phyloP scores from a whole-genome alignment of 2,888 invertebrate species.

The Notocelia uddmanniana region DNA sequence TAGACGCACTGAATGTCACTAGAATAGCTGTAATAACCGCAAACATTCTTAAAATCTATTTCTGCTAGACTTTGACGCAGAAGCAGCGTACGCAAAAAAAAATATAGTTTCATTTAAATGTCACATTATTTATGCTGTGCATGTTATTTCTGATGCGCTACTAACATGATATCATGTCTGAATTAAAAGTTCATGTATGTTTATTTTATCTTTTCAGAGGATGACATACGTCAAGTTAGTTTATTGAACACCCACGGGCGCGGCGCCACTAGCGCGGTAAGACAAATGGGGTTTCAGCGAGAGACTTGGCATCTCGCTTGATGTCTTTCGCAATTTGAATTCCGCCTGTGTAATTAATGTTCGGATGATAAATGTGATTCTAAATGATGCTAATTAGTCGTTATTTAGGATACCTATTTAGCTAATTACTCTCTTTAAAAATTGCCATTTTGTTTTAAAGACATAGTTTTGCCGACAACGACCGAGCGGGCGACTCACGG shows the following conservation, averaged over 20 bases:
- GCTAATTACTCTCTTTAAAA: background rate
- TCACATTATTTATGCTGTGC: conserved; percentile 68
- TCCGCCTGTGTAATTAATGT: conserved; percentile 10
- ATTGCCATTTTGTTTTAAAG: background rate
- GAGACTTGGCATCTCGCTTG: conserved; percentile 27
- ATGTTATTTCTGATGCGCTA: conserved; percentile 35
- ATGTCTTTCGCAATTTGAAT: conserved; percentile 29
- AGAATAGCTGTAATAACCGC: conserved; percentile 20
- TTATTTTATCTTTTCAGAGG: conserved; percentile 31
- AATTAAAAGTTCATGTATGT: conserved; percentile 35
- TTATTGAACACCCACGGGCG: conserved; percentile 13
- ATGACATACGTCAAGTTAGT: conserved; percentile 11
- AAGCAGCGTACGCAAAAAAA: conserved; percentile 17
- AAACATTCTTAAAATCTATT: conserved; percentile 31
- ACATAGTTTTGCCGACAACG: too few species aligned
- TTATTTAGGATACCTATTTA: background rate
- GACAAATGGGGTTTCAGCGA: conserved; percentile 17
- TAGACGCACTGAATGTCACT: conserved; percentile 15
- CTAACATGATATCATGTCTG: conserved; percentile 38
- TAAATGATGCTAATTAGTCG: conserved; percentile 13
- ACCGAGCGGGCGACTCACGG: too few species aligned
- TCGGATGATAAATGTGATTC: conserved; percentile 16
- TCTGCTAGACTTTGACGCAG: conserved; percentile 26
- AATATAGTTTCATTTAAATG: conserved; percentile 55
- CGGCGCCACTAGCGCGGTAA: conserved; percentile 14